Percentiles rank a stretch among this genome's conserved stretches.
Evolutionary conservation across 2,113 vertebrate species (phyloP).

Genomic region (Origma solitaria): DNA sequence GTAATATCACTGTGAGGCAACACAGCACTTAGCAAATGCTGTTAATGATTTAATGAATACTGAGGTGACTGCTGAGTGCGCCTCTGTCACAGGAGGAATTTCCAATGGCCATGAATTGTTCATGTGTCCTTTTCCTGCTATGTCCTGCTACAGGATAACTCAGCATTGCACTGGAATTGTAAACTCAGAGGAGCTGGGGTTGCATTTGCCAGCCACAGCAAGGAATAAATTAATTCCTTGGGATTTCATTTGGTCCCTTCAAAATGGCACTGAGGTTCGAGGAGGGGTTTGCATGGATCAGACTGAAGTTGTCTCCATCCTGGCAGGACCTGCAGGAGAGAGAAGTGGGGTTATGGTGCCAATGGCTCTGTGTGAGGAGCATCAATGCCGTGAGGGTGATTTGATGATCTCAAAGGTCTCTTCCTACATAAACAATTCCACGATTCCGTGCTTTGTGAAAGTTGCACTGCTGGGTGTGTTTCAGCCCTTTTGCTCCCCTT

Average conservation of each 20-base stretch:
- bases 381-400: fast-evolving
- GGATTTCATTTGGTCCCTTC: not conserved
- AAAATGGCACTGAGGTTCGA: fast-evolving
- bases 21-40: not conserved
- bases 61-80: not conserved
- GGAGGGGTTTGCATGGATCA: not conserved
- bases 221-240: not conserved
- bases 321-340: not conserved
- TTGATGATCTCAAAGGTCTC: not conserved
- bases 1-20: not conserved
- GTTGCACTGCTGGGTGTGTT: not conserved
- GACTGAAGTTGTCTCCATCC: not conserved
- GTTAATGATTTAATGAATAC: not conserved
- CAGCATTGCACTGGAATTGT: not conserved
- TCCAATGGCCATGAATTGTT: not conserved
- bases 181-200: not conserved
- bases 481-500: not conserved
- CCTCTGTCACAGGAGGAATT: not conserved
- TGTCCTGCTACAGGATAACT: not conserved
- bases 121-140: not conserved
- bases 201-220: fast-evolving
- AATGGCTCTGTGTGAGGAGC: fast-evolving
- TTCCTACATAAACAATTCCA: not conserved
- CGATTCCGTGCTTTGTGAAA: fast-evolving
- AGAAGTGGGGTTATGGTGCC: fast-evolving